Evolutionary conservation across 2,113 vertebrate genomes (phyloP).

Genomic region (Lepidothrix coronata): DNA sequence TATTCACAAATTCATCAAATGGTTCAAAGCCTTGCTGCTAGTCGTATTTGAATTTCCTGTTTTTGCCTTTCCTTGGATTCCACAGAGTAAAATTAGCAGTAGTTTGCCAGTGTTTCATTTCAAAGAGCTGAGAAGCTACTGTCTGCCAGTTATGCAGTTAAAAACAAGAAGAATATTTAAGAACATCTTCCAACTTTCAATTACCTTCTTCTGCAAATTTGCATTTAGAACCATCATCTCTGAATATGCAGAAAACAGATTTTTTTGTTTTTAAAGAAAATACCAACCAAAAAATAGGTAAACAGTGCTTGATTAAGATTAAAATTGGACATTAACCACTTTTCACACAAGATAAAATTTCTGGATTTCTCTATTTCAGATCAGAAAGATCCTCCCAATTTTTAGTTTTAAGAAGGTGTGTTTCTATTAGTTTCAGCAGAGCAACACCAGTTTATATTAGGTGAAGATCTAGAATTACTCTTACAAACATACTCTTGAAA

Average conservation of each 20-base stretch:
- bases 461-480: neutral
- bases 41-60: constrained; percentile 17
- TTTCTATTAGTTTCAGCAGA: neutral
- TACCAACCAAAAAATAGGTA: neutral
- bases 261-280: neutral
- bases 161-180: neutral
- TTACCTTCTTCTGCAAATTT: neutral
- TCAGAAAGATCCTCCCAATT: neutral
- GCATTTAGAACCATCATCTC: neutral
- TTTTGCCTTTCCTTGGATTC: constrained; percentile 26
- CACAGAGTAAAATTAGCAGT: constrained; percentile 31
- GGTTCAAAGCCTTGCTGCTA: constrained; percentile 3
- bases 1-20: constrained; percentile 8
- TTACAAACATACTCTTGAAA: neutral
- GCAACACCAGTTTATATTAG: neutral
- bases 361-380: neutral
- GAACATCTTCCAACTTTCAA: neutral
- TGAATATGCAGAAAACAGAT: neutral
- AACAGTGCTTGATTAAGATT: neutral
- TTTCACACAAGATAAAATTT: neutral
- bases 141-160: constrained; percentile 5
- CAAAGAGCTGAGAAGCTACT: neutral
- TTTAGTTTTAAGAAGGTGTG: neutral
- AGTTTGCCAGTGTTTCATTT: constrained; percentile 25
- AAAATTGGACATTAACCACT: neutral